Conservation (phyloP, 2,888 invertebrate species). For the Chironomus riparius region DNA sequence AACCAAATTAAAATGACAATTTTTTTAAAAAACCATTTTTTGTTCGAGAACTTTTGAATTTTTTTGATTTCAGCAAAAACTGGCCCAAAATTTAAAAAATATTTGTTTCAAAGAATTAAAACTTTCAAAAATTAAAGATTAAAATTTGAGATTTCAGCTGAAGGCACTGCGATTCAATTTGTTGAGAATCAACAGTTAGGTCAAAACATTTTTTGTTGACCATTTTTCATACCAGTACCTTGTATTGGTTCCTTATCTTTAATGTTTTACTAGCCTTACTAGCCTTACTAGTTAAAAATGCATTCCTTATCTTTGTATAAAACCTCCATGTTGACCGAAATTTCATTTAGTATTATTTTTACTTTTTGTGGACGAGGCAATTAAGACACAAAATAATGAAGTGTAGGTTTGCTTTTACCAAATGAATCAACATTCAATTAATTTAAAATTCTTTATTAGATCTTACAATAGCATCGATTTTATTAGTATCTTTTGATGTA, state of each 20-base stretch:
- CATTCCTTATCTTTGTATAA: neutral
- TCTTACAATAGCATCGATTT: neutral
- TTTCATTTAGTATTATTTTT: neutral
- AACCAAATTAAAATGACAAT: too few species aligned
- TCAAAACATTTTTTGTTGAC: too few species aligned
- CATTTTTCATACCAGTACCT: neutral
- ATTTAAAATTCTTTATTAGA: neutral
- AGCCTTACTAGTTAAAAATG: neutral
- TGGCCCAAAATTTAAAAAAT: too few species aligned
- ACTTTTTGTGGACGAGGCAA: neutral
- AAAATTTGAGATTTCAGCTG: too few species aligned
- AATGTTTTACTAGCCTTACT: neutral
- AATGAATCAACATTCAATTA: neutral
- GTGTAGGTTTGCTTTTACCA: neutral
- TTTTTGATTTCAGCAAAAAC: too few species aligned
- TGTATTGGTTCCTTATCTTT: too few species aligned
- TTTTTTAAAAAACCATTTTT: too few species aligned
- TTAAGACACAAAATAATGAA: neutral
- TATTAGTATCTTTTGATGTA: neutral
- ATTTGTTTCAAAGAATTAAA: too few species aligned
- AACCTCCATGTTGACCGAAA: neutral
- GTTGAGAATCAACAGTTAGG: too few species aligned
- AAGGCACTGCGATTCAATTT: too few species aligned
- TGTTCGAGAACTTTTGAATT: too few species aligned
- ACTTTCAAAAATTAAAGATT: too few species aligned